Conservation (phyloP, 2,797 vertebrate genomes). For the Leptoclinus maculatus region DNA sequence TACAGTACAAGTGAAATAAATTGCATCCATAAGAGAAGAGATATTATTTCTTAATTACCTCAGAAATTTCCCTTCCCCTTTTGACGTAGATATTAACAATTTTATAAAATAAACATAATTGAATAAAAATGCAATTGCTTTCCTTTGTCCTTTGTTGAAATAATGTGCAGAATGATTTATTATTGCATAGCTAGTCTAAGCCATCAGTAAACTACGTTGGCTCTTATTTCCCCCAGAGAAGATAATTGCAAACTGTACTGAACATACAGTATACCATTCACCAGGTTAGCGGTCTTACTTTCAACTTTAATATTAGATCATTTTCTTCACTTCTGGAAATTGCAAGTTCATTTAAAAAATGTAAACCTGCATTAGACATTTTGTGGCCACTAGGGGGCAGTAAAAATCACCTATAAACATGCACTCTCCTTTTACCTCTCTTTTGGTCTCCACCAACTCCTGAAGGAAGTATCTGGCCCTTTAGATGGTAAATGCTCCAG, state of each 20-base stretch:
- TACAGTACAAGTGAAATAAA: neutral
- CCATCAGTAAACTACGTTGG: neutral
- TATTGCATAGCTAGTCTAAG: neutral
- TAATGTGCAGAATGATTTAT: neutral
- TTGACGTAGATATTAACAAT: neutral
- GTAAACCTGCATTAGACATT: neutral
- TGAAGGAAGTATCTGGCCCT: no score
- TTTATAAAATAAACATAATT: neutral
- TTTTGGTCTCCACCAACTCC: no score
- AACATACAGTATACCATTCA: neutral
- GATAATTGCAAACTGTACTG: neutral
- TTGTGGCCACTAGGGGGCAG: neutral
- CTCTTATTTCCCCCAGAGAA: neutral
- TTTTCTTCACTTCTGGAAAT: neutral
- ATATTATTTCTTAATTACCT: neutral
- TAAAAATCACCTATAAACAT: neutral
- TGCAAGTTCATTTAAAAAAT: neutral
- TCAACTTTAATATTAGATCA: neutral
- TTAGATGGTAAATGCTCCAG: no score
- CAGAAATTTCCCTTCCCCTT: neutral
- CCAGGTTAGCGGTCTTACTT: neutral
- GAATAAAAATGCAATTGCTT: neutral
- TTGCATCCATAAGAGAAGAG: neutral
- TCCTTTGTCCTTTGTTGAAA: neutral
- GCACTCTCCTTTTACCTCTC: no score